These are phyloP conservation scores for Strigamia crassipes DNA, from an alignment of 2,888 invertebrate genomes.

Conservation along the genomic window DNA sequence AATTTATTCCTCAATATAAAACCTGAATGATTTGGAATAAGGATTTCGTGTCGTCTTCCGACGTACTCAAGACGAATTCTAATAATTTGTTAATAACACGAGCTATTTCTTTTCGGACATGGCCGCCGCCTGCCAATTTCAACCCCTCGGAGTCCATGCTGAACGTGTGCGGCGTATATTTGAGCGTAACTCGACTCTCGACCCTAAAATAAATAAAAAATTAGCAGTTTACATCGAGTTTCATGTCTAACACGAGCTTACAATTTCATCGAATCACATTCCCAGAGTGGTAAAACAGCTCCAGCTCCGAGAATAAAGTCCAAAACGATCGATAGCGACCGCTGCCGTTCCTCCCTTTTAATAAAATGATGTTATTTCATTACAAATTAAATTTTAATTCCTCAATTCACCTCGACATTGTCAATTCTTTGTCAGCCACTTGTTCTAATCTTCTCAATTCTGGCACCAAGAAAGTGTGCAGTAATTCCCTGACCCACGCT, in stretches of 20 bases:
- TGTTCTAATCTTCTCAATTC: slow-evolving; percentile 67
- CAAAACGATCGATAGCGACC: slow-evolving; percentile 70
- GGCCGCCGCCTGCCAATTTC: not conserved
- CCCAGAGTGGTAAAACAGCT: slow-evolving; percentile 71
- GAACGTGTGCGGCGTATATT: slow-evolving; percentile 6
- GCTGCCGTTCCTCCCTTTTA: slow-evolving; percentile 70
- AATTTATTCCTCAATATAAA: slow-evolving; percentile 49
- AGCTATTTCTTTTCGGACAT: slow-evolving; percentile 1
- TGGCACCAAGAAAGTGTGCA: slow-evolving; percentile 64
- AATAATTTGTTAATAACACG: not conserved
- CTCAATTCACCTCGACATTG: slow-evolving; percentile 61
- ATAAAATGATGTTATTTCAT: slow-evolving; percentile 27
- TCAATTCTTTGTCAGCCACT: slow-evolving; percentile 63
- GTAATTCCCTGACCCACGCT: slow-evolving; percentile 68
- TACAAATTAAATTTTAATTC: not conserved
- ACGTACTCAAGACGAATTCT: slow-evolving; percentile 65
- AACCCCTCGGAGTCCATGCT: not conserved
- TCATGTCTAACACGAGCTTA: slow-evolving; percentile 62
- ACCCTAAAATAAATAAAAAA: slow-evolving; percentile 61
- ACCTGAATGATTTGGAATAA: slow-evolving; percentile 65
- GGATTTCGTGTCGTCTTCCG: slow-evolving; percentile 80
- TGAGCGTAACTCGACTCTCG: slow-evolving; percentile 60
- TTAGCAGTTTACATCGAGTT: not conserved
- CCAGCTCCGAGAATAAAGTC: slow-evolving; percentile 69
- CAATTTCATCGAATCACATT: slow-evolving; percentile 65